Conservation (phyloP, 1,140 invertebrate genomes). For the Drosophila persimilis region DNA sequence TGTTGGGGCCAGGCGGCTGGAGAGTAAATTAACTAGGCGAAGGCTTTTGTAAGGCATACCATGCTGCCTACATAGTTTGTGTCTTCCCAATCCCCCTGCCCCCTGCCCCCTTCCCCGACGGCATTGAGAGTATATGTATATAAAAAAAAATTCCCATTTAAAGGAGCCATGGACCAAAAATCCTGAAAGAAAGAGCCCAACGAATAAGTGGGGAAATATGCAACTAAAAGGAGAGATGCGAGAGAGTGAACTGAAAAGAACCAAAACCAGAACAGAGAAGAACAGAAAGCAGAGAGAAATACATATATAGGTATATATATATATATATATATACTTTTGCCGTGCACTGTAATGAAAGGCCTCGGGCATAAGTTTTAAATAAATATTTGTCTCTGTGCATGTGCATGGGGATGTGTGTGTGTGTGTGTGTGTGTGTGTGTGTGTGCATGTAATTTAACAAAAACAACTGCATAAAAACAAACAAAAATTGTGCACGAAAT, state of each 20-base stretch:
- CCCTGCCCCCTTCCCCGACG: not conserved
- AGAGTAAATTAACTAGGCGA: conserved; percentile 71
- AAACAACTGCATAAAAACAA: conserved; percentile 56
- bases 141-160: conserved; percentile 35
- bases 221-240: not conserved
- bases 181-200: conserved; percentile 30
- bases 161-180: conserved; percentile 47
- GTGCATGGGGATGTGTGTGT: conserved; percentile 53
- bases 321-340: conserved; percentile 3
- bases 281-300: conserved; percentile 32
- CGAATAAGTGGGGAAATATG: no score
- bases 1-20: conserved; percentile 36
- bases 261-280: conserved; percentile 22
- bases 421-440: conserved; percentile 31
- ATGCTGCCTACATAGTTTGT: no score
- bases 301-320: conserved; percentile 3
- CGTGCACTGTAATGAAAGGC: conserved; percentile 78
- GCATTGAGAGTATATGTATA: conserved; percentile 21
- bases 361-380: conserved; percentile 80
- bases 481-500: conserved; percentile 46
- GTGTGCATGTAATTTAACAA: conserved; percentile 77
- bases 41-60: conserved; percentile 34
- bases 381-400: conserved; percentile 71
- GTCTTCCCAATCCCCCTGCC: not conserved
- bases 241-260: conserved; percentile 17